Conservation (phyloP, 1,140 invertebrate genomes). For the Calliphora vicina region DNA sequence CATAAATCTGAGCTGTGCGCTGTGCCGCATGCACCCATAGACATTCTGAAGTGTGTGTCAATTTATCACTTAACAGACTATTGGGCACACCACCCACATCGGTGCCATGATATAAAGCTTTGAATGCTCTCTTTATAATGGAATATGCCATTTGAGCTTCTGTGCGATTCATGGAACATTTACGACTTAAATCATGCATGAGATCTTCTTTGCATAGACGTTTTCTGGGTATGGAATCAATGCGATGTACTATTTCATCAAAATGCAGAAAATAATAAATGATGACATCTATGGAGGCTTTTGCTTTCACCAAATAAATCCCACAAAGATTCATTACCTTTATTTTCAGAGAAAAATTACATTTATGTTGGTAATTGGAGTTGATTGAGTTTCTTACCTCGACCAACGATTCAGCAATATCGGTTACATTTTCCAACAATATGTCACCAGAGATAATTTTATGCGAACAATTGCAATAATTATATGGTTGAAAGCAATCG, state of each 20-base stretch:
- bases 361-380: background rate
- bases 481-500: constrained; percentile 35
- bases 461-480: constrained; percentile 34
- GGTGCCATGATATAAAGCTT: constrained; percentile 50
- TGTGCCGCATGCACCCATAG: constrained; percentile 53
- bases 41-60: constrained; percentile 49
- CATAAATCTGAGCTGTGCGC: constrained; percentile 49
- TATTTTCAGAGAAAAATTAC: background rate
- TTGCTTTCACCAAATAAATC: constrained; percentile 46
- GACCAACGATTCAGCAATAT: constrained; percentile 30
- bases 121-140: constrained; percentile 53
- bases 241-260: constrained; percentile 46
- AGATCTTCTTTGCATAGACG: constrained; percentile 54
- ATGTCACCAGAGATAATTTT: background rate
- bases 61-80: constrained; percentile 47
- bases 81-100: constrained; percentile 43
- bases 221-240: constrained; percentile 51
- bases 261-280: constrained; percentile 47
- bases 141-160: constrained; percentile 55
- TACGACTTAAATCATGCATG: constrained; percentile 48
- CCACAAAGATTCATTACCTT: constrained; percentile 53
- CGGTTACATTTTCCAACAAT: constrained; percentile 27
- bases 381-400: background rate
- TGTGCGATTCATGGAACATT: constrained; percentile 49
- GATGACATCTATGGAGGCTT: constrained; percentile 41